Conservation (phyloP, 2,113 vertebrate genomes). For the Balaenoptera acutorostrata region DNA sequence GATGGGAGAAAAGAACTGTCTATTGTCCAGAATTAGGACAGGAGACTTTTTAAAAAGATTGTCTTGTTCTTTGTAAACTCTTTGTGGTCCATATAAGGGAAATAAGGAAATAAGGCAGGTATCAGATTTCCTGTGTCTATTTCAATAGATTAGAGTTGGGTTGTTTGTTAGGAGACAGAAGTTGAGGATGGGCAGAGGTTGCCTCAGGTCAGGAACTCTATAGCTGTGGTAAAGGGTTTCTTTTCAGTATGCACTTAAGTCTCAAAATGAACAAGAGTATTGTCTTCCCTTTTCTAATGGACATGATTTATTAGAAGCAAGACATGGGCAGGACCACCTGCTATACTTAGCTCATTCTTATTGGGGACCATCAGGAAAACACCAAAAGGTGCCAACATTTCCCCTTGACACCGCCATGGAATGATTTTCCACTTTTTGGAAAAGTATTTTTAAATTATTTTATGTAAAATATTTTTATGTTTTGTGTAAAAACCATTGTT, state of each 20-base stretch:
- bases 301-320: background rate
- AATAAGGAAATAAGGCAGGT: background rate
- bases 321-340: background rate
- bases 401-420: background rate
- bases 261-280: background rate
- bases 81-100: background rate
- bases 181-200: background rate
- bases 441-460: background rate
- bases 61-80: background rate
- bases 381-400: background rate
- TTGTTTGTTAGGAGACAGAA: background rate
- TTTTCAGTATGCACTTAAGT: background rate
- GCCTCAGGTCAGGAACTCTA: background rate
- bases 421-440: background rate
- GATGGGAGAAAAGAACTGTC: background rate
- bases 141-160: background rate
- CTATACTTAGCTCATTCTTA: background rate
- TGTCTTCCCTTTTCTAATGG: background rate
- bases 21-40: conserved; percentile 25
- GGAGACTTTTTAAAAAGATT: background rate
- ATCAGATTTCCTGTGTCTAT: background rate
- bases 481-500: background rate
- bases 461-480: background rate
- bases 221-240: background rate
- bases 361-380: background rate